Conservation (phyloP, 2,113 vertebrate genomes). For the Rhinopomastus cyanomelas region DNA sequence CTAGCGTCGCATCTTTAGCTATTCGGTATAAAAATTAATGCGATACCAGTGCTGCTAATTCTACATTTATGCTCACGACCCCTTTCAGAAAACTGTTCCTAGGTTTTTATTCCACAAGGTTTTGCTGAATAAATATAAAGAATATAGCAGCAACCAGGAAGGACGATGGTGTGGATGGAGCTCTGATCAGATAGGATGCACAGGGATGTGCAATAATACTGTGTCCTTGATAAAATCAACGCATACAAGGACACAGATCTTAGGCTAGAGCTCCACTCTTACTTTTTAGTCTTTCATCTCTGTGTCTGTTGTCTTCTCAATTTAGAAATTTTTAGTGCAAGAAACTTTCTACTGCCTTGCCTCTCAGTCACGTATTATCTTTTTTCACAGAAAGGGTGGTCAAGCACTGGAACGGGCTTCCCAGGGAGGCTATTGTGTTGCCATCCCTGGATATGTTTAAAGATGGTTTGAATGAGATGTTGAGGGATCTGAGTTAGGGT, state of each 20-base stretch:
- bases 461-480: too few species aligned
- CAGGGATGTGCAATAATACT: neutral
- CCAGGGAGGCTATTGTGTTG: too few species aligned
- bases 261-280: neutral
- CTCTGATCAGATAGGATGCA: neutral
- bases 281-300: neutral
- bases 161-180: neutral
- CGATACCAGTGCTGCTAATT: neutral
- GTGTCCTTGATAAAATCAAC: neutral
- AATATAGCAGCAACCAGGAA: neutral
- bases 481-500: too few species aligned
- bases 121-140: neutral
- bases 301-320: neutral
- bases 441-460: too few species aligned
- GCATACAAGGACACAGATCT: neutral
- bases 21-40: neutral
- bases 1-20: neutral
- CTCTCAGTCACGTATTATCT: neutral
- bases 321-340: neutral
- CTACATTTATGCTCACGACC: neutral
- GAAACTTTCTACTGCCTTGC: neutral
- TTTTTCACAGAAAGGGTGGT: too few species aligned
- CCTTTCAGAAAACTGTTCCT: neutral
- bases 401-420: too few species aligned
- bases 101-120: neutral